A percentile compares a stretch with the other conserved stretches of the same genome.
phyloP scores from a whole-genome alignment of 2,113 vertebrate species.

The Fulica atra region DNA sequence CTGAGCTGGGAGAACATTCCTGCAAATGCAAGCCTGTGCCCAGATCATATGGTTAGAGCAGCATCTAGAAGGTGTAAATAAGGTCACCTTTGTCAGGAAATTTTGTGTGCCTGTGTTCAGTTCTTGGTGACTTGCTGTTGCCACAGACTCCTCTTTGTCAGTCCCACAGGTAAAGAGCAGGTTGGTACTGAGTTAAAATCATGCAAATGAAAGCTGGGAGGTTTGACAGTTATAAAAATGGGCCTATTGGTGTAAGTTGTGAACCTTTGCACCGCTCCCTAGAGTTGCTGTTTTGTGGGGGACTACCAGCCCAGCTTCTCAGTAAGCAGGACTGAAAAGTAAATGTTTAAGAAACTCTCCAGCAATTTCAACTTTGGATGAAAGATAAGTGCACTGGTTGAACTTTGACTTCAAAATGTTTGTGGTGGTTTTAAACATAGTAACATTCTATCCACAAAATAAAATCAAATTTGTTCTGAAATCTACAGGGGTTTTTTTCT shows the following conservation, averaged over 20 bases:
- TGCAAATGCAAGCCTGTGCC: not conserved
- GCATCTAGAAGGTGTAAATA: not conserved
- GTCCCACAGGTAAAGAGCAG: not conserved
- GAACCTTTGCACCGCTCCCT: not conserved
- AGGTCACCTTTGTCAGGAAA: not conserved
- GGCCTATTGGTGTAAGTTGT: not conserved
- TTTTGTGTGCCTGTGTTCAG: not conserved
- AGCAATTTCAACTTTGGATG: not conserved
- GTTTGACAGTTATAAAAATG: accelerated
- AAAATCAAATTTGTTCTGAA: not conserved
- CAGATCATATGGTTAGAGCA: not conserved
- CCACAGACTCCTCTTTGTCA: not conserved
- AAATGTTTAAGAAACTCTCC: not conserved
- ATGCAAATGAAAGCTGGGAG: not conserved
- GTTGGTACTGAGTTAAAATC: not conserved
- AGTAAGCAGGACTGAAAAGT: not conserved
- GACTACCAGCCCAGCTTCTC: not conserved
- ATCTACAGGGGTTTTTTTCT: not conserved
- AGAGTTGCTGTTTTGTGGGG: not conserved
- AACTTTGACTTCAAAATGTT: not conserved
- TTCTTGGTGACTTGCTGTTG: not conserved
- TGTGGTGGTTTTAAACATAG: not conserved
- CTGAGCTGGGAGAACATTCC: not conserved
- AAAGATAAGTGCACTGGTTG: not conserved
- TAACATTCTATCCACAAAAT: not conserved